Evolutionary conservation across 1,140 invertebrate species (phyloP).

Genomic region (Papilio helenus): DNA sequence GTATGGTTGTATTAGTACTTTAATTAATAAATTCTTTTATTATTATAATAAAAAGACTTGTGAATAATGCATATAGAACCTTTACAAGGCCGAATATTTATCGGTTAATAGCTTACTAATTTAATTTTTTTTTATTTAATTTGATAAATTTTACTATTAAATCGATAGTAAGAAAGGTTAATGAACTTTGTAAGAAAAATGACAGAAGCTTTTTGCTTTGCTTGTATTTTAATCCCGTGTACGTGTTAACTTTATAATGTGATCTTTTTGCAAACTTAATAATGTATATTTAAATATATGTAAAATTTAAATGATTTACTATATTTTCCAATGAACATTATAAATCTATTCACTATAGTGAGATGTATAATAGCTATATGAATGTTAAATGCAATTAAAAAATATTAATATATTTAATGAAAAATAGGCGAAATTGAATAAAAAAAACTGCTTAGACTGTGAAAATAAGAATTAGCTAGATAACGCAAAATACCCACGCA

Average conservation of each 20-base stretch:
- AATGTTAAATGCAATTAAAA: slow-evolving; percentile 42
- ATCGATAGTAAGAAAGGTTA: slow-evolving; percentile 5
- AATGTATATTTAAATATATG: slow-evolving; percentile 15
- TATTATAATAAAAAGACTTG: slow-evolving; percentile 63
- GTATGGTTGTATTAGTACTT: slow-evolving; percentile 50
- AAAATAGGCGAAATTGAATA: slow-evolving; percentile 44
- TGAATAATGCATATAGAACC: slow-evolving; percentile 67
- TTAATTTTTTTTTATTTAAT: slow-evolving; percentile 7
- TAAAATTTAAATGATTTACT: slow-evolving; percentile 18
- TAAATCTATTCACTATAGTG: slow-evolving; percentile 35
- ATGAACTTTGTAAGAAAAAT: slow-evolving; percentile 50
- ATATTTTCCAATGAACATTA: slow-evolving; percentile 28
- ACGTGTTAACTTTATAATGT: slow-evolving; percentile 31
- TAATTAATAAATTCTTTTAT: slow-evolving; percentile 45
- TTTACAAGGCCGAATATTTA: slow-evolving; percentile 20
- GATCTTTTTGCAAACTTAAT: slow-evolving; percentile 35
- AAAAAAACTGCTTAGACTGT: slow-evolving; percentile 65
- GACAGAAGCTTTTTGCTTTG: slow-evolving; percentile 44
- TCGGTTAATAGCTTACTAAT: background rate
- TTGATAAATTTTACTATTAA: slow-evolving; percentile 34
- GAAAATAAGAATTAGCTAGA: slow-evolving; percentile 58
- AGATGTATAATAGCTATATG: slow-evolving; percentile 39
- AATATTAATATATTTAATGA: slow-evolving; percentile 45
- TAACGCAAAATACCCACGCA: slow-evolving; percentile 70
- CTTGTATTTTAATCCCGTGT: slow-evolving; percentile 43